These are phyloP conservation scores for Melieria omissa DNA, from an alignment of 2,888 invertebrate species.

Conservation along the genomic window DNA sequence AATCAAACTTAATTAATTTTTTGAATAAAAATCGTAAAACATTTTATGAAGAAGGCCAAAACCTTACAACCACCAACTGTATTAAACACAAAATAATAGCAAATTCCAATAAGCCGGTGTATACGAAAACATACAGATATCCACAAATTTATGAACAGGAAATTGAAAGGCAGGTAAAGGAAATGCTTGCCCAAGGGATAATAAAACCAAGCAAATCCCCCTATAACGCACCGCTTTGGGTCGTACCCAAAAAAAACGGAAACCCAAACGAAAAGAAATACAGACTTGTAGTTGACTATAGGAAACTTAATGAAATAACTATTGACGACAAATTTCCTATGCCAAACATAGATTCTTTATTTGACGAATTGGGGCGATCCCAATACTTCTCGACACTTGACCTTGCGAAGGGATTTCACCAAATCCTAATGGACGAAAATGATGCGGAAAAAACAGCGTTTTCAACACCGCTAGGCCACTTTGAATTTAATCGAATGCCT, in stretches of 20 bases:
- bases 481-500: neutral
- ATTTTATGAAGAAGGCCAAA: conserved; percentile 28
- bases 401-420: too few species aligned
- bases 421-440: too few species aligned
- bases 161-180: conserved; percentile 21
- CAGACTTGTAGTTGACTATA: conserved; percentile 11
- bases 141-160: conserved; percentile 19
- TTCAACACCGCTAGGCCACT: conserved; percentile 3
- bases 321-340: conserved; percentile 10
- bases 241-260: conserved; percentile 2
- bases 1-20: conserved; percentile 13
- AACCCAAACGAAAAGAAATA: neutral
- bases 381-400: too few species aligned
- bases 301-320: neutral
- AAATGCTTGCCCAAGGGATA: conserved; percentile 23
- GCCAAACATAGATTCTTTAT: neutral
- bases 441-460: neutral
- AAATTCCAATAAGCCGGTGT: conserved; percentile 8
- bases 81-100: conserved; percentile 33
- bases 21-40: conserved; percentile 23
- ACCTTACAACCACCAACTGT: conserved; percentile 25
- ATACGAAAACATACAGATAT: conserved; percentile 30
- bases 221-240: conserved; percentile 3
- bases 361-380: neutral
- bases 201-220: neutral